Evolutionary conservation across 2,113 vertebrate genomes (phyloP).

Genomic region (Pteronura brasiliensis): DNA sequence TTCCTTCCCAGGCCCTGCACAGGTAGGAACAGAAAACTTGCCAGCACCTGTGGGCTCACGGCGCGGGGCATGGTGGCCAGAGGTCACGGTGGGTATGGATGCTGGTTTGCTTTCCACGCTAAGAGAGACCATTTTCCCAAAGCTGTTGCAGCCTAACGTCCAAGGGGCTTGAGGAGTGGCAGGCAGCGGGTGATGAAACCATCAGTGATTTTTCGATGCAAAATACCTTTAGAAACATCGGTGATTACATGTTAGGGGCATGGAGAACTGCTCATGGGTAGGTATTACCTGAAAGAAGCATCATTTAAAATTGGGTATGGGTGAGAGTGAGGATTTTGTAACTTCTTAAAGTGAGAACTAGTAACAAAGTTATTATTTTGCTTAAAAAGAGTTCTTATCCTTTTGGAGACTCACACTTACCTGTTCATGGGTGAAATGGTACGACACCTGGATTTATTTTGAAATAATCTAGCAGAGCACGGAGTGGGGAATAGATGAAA

Average conservation of each 20-base stretch:
- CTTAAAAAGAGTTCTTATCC: not conserved
- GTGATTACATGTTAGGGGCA: not conserved
- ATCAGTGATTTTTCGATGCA: accelerated
- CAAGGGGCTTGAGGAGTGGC: too few species aligned
- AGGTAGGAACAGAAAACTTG: conserved; percentile 51
- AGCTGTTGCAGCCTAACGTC: not conserved
- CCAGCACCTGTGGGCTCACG: not conserved
- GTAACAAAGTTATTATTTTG: not conserved
- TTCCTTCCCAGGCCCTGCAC: not conserved
- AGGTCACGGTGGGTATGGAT: not conserved
- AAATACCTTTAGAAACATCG: not conserved
- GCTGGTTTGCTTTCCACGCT: not conserved
- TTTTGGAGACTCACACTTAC: not conserved
- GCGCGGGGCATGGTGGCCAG: not conserved
- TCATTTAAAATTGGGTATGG: not conserved
- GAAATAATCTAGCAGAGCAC: not conserved
- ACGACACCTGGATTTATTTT: not conserved
- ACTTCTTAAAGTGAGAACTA: not conserved
- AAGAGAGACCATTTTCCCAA: not conserved
- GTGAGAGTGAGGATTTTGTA: not conserved
- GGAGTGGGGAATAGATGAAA: not conserved
- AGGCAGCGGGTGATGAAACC: not conserved
- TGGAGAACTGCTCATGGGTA: not conserved
- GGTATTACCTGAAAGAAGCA: not conserved
- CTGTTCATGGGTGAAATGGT: not conserved